phyloP scores from a whole-genome alignment of 2,888 invertebrate genomes.

The Ormyrus nitidulus region DNA sequence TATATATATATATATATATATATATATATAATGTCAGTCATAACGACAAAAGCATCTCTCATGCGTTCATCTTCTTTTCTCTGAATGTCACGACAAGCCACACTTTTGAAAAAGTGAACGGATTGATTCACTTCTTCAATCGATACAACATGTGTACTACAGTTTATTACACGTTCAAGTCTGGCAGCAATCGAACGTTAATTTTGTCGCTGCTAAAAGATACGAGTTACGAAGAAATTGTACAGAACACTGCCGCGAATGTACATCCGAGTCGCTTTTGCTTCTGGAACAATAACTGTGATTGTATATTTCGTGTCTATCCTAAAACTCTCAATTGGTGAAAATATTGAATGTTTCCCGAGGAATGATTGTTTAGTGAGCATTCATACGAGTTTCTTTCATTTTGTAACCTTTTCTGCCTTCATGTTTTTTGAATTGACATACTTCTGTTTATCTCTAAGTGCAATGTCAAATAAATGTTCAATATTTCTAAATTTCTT shows the following conservation, averaged over 20 bases:
- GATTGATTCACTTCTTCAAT: slow-evolving; percentile 45
- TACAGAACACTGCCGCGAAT: neutral
- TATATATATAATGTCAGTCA: slow-evolving; percentile 27
- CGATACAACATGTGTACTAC: slow-evolving; percentile 23
- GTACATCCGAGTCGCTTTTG: slow-evolving; percentile 22
- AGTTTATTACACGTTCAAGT: neutral
- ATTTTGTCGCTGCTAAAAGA: neutral
- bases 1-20: slow-evolving; percentile 25
- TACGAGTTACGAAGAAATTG: neutral
- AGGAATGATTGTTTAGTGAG: slow-evolving; percentile 47
- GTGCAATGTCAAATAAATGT: neutral
- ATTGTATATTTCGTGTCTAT: slow-evolving; percentile 24
- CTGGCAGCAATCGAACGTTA: neutral
- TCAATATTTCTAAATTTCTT: neutral
- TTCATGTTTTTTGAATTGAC: neutral
- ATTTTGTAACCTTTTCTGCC: neutral
- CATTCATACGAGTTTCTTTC: slow-evolving; percentile 21
- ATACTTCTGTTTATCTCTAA: neutral
- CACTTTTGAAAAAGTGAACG: slow-evolving; percentile 19
- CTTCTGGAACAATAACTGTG: slow-evolving; percentile 28
- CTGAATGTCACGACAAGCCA: slow-evolving; percentile 4
- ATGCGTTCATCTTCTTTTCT: slow-evolving; percentile 44
- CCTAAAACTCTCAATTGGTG: slow-evolving; percentile 13
- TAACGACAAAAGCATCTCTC: slow-evolving; percentile 37
- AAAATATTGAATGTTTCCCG: slow-evolving; percentile 37